phyloP scores from a whole-genome alignment of 2,888 invertebrate species.

The Dynastes hyllus region DNA sequence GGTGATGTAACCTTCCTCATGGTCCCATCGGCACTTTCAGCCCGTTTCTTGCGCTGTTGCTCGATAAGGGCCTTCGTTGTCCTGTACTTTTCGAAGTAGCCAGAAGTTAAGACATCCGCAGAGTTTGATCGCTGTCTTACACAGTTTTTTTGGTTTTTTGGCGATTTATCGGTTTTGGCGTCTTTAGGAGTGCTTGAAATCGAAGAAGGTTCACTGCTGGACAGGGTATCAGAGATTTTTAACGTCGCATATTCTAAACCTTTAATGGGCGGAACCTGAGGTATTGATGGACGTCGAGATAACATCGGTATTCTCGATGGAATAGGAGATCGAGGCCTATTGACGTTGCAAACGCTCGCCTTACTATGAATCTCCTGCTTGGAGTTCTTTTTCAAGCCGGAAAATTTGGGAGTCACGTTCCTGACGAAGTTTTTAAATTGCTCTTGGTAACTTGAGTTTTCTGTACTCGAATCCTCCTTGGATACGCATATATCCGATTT shows the following conservation, averaged over 20 bases:
- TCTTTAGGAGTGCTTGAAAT: constrained; percentile 22
- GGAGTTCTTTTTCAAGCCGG: constrained; percentile 21
- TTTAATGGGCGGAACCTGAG: no score
- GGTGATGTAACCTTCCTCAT: not conserved
- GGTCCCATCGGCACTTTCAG: not conserved
- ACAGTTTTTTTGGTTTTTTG: constrained; percentile 27
- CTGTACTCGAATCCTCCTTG: constrained; percentile 46
- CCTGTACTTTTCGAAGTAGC: constrained; percentile 48
- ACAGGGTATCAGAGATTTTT: constrained; percentile 18
- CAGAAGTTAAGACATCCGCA: constrained; percentile 37
- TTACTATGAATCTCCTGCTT: constrained; percentile 8
- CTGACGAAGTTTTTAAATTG: constrained; percentile 51
- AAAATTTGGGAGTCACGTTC: constrained; percentile 49
- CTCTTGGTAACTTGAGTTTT: constrained; percentile 48
- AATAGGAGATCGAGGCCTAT: not conserved
- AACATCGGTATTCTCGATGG: constrained; percentile 19
- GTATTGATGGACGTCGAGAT: not conserved
- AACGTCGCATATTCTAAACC: not conserved
- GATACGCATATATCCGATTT: not conserved
- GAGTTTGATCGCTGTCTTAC: constrained; percentile 39
- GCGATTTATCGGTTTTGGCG: not conserved
- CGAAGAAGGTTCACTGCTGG: constrained; percentile 30
- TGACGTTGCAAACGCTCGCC: not conserved
- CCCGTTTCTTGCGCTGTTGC: constrained; percentile 24
- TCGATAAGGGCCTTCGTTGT: constrained; percentile 43